Evolutionary conservation across 2,797 vertebrate genomes (phyloP).

Genomic region (Eulemur mongoz): DNA sequence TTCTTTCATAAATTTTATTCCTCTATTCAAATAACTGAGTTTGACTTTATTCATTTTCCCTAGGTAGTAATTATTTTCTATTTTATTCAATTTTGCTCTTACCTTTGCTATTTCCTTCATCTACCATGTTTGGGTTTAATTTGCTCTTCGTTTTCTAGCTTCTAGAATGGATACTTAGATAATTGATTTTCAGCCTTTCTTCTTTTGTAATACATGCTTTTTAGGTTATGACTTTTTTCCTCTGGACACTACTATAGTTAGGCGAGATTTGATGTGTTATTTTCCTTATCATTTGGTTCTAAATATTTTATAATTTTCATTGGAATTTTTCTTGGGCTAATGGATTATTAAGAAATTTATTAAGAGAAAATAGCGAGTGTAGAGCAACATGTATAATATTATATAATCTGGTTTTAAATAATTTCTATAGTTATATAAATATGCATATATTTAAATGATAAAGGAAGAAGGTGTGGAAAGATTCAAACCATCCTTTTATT

Average conservation of each 20-base stretch:
- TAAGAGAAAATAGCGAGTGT: background rate
- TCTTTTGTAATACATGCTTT: background rate
- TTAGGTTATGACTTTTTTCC: background rate
- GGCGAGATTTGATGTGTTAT: background rate
- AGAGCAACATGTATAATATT: background rate
- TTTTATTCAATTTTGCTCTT: background rate
- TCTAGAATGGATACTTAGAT: background rate
- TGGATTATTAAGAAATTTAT: background rate
- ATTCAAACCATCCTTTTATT: background rate
- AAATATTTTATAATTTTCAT: background rate
- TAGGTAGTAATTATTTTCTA: background rate
- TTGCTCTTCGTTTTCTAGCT: background rate
- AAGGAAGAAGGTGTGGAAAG: background rate
- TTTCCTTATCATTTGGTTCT: background rate
- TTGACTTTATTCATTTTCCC: background rate
- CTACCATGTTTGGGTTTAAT: background rate
- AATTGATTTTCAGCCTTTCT: background rate
- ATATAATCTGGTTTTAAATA: background rate
- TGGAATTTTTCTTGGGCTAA: background rate
- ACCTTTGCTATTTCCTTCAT: background rate
- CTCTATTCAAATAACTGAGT: background rate
- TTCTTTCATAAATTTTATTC: background rate
- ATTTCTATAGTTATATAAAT: background rate
- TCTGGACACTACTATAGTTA: background rate
- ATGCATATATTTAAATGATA: background rate